phyloP scores from a whole-genome alignment of 2,797 vertebrate species.

The Danionella dracula region DNA sequence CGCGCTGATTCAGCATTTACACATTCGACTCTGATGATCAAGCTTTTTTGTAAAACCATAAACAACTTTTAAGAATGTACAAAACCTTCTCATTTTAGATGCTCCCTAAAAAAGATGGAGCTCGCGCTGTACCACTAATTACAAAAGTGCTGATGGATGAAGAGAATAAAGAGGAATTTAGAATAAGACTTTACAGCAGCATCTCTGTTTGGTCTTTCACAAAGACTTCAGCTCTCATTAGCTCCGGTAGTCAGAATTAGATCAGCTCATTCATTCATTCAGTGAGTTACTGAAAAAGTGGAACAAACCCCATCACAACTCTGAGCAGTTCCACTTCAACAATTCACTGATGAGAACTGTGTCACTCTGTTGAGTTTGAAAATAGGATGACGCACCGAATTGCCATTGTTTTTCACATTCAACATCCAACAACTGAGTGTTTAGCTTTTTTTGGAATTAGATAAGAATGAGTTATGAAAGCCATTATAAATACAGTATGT shows the following conservation, averaged over 20 bases:
- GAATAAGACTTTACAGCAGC: too few relatives aligned
- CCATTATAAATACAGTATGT: constrained; percentile 36
- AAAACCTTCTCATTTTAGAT: too few relatives aligned
- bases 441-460: neutral
- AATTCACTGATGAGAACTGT: constrained; percentile 30
- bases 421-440: neutral
- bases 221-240: neutral
- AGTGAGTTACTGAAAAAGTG: neutral
- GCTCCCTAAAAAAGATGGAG: too few relatives aligned
- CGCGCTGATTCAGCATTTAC: too few relatives aligned
- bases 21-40: too few relatives aligned
- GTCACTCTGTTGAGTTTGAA: constrained; percentile 15
- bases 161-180: too few relatives aligned
- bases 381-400: neutral
- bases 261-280: neutral
- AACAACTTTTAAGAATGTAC: too few relatives aligned
- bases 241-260: neutral
- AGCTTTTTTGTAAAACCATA: too few relatives aligned
- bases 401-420: neutral
- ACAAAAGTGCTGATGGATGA: too few relatives aligned
- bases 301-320: neutral
- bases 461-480: constrained; percentile 29
- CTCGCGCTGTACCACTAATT: too few relatives aligned
- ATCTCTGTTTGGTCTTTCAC: too few relatives aligned
- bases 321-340: constrained; percentile 28